Evolutionary conservation across 2,888 invertebrate species (phyloP), one percentile per base, ranked within the genome.

Genomic region (Proisotoma minuta): DNA sequence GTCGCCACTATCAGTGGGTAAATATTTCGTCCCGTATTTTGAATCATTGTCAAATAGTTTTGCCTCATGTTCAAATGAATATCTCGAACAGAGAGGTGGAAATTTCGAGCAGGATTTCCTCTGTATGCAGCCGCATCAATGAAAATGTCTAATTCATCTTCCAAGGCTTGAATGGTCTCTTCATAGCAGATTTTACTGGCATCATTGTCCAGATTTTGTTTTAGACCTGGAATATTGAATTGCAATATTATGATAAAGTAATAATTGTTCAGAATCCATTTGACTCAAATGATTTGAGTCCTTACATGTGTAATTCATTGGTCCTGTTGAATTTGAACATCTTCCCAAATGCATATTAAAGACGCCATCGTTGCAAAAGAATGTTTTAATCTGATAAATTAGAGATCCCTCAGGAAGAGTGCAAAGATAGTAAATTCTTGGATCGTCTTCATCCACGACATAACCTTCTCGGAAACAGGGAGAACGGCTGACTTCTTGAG

Each of bases 1-100:
- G 64, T 57, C 1, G 58, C 60, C 39, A 64, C 64, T 2, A 64
- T 60, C n/a, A 64, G 53, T 1, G 64, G 64, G 47, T 43, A 60
- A 2, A 60, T 49, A 24, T 64, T 57, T 29, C 58, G 28, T n/a
- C 64, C 64, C 12, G 47, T 47, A 10, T 29, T 26, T 50, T 57
- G 57, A 48, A 64, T 64, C 20, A 64, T 24, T 4, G 20, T 29
- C 8, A 12, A 52, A 39, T 64, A 64, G 23, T 64, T 64, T n/a
- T 24, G 12, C 18, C 64, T 3, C 60, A 60, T 60, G 23, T 64
- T 52, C 15, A 60, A 23, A 43, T 64, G 52, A 12, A 54, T 23
- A 47, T 64, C 64, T 20, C 57, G n/a, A 2, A 64, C 12, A 12
- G 60, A 60, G 26, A 64, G 58, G 22, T n/a, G 29, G 27, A 60